Evolutionary conservation across 1,140 invertebrate genomes (phyloP), one percentile per base, ranked within the genome.

Genomic region (Diabrotica undecimpunctata): DNA sequence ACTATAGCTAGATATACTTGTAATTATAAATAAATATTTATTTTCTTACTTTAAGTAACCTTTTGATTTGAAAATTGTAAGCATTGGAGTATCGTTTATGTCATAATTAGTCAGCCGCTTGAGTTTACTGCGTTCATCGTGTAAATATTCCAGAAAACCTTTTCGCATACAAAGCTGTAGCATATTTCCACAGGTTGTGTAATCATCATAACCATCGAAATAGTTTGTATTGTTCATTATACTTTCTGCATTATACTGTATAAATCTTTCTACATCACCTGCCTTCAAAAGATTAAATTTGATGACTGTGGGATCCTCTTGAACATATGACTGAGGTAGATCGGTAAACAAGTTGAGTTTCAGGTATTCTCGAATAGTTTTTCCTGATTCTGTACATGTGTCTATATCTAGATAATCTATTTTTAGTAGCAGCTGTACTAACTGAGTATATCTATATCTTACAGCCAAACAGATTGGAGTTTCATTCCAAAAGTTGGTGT

Each of bases 401-500:
- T 72, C 69, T 35, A 72, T 14, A 61, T 70, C 69, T 11, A 68
- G 60, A 46, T 63, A 56, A 25, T 7, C 38, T 46, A 46, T 37
- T 12, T 9, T 59, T 2, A 65, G 56, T 37, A 72, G 53, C 7
- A 68, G 14, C n/a, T 67, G 7, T 4, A 67, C 64, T 9, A 72
- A 62, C 10, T 51, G 11, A 9, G 65, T 37, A 12, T 64, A 66
- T 53, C 65, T 60, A 52, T 68, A 62, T 37, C 62, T 51, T 14
- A 72, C 54, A 7, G 71, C 71, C 12, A 70, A 64, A 12, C 70
- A 52, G 36, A 72, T 41, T 10, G 71, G 71, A 7, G 69, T 66
- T 58, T 72, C 69, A 36, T 65, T 65, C 68, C 68, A 72, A 36
- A 70, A 64, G 52, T 72, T 70, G 14, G 55, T 65, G 46, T 70